Percentiles rank a stretch among this genome's conserved stretches.
Evolutionary conservation across 2,113 vertebrate genomes (phyloP).

Genomic region (Trematocara variabile): DNA sequence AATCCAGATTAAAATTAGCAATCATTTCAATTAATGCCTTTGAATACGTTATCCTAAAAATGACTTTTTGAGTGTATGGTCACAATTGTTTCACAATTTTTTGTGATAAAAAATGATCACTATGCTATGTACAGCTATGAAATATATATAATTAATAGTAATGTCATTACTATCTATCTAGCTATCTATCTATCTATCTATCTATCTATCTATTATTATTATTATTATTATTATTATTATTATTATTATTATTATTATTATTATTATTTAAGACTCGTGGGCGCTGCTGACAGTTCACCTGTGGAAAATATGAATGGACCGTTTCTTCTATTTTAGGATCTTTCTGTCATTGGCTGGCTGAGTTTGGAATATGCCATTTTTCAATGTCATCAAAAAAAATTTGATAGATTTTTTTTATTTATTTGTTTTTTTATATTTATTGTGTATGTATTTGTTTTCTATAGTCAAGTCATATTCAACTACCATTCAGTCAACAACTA

Average conservation of each 20-base stretch:
- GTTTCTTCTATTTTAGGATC: constrained; percentile 62
- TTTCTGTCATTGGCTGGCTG: constrained; percentile 31
- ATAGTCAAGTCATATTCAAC: not conserved
- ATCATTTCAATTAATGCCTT: not conserved
- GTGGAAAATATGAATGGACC: constrained; percentile 57
- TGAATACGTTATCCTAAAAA: not conserved
- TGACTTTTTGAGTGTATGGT: not conserved
- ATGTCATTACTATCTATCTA: not conserved
- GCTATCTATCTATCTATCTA: not conserved
- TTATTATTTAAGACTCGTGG: not conserved
- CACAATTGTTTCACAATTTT: not conserved
- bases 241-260: not conserved
- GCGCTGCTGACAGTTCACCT: not conserved
- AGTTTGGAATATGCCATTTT: constrained; percentile 56
- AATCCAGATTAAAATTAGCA: not conserved
- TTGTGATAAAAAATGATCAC: not conserved
- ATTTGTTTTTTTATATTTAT: not conserved
- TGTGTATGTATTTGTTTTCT: not conserved
- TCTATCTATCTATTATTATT: not conserved
- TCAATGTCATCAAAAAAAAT: not conserved
- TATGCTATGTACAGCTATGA: not conserved
- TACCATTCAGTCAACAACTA: not conserved
- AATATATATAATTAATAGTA: not conserved
- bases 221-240: not conserved
- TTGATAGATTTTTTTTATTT: not conserved